Base-by-base conservation (phyloP, 1,140 invertebrate genomes). In the Diachasma alloeum region DNA sequence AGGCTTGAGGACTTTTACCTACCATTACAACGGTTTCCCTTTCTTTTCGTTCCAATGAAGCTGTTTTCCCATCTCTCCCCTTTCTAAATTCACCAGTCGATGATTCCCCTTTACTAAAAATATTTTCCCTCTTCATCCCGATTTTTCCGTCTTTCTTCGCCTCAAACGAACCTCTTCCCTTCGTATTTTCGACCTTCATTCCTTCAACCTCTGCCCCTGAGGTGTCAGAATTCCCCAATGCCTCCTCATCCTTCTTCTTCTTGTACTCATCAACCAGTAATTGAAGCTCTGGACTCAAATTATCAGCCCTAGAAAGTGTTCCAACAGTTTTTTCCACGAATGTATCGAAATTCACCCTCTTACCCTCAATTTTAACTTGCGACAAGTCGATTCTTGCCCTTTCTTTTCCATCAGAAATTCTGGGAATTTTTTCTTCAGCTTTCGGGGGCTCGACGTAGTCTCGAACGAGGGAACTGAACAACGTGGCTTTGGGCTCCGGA, bases 401-500 rank as follows among this genome's bases (percentile, higher is more conserved):
- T 13, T 6, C 6, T 15, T 63, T 63, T 26, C 59, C 59, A 19
- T 63, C 59, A 26, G 59, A 26, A 63, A 63, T 63, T 63, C 11
- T 8, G 24, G 13, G 6, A 22, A 56, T 17, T 8, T 15, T 9
- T 15, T 17, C n/a, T 22, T 4, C 1, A 2, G 17, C 3, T 36
- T 42, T 15, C 8, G 79, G 59, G 0, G 53, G 1, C 17, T 81
- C 39, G 13, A 79, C 0, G 42, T 56, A 76, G 36, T 53, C 22
- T 46, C 77, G 37, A 56, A 85, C 42, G 17, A 86, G 78, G 67
- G 6, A 81, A 9, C 79, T 71, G 46, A 81, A 87, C 17, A 83
- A 72, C 75, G 53, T 76, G 74, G 78, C 83, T 36, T 79, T 84
- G 10, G 89, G 88, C 59, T 80, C 80, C 19, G 84, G 85, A 56